Evolutionary conservation across 2,888 invertebrate genomes (phyloP).

Genomic region (Saturnia pavonia): DNA sequence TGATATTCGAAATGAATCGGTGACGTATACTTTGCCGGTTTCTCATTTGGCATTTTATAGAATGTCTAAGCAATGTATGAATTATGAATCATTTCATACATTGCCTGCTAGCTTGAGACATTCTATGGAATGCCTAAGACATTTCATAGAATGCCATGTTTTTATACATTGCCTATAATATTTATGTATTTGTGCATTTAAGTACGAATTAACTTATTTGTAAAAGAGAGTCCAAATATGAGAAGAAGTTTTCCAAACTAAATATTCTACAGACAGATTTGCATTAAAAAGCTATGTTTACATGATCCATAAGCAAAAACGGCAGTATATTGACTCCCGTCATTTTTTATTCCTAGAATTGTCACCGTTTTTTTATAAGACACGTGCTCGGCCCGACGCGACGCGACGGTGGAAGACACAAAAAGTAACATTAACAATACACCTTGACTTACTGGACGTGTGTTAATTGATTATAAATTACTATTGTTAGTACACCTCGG

Average conservation of each 20-base stretch:
- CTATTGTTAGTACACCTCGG: slow-evolving; percentile 8
- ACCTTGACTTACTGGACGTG: slow-evolving; percentile 27
- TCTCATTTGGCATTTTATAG: no score
- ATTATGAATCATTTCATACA: no score
- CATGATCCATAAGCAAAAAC: background rate
- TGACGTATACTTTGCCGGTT: no score
- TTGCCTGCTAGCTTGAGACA: no score
- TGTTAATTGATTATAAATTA: slow-evolving; percentile 37
- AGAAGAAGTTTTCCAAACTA: background rate
- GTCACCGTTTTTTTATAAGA: slow-evolving; percentile 21
- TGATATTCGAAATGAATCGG: no score
- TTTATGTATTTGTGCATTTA: no score
- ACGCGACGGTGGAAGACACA: slow-evolving; percentile 13
- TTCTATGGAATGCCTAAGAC: no score
- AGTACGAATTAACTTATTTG: no score
- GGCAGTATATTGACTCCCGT: background rate
- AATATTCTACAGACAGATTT: background rate
- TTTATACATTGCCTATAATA: no score
- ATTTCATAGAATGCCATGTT: no score
- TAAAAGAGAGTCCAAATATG: no score
- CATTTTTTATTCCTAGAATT: slow-evolving; percentile 14
- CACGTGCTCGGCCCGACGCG: slow-evolving; percentile 19
- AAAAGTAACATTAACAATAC: slow-evolving; percentile 29
- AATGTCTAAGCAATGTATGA: no score
- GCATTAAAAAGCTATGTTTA: background rate